These are phyloP conservation scores for Caenorhabditis angaria DNA, from an alignment of 2,888 invertebrate genomes.

Conservation along the genomic window DNA sequence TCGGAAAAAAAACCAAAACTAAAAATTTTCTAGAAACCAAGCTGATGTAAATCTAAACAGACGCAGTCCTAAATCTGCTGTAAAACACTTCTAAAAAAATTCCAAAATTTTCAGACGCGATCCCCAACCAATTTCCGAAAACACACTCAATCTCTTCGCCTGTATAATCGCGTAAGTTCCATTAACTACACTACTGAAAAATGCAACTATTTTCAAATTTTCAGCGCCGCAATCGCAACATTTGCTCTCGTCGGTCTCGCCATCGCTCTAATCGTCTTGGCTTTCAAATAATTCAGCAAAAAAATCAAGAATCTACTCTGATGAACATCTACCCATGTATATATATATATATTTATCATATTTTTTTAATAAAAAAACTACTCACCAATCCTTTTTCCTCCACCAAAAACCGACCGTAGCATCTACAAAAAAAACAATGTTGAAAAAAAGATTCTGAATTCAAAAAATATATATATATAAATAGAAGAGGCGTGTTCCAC, in stretches of 20 bases:
- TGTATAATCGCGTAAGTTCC: constrained; percentile 37
- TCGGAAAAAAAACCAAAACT: too few relatives aligned
- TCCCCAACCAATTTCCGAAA: constrained; percentile 27
- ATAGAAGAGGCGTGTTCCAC: not conserved
- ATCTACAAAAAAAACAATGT: not conserved
- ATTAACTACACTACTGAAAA: too few relatives aligned
- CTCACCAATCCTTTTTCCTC: constrained; percentile 26
- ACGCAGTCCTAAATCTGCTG: too few relatives aligned
- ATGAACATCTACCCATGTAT: not conserved
- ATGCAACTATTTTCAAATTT: constrained; percentile 9
- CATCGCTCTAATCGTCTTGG: constrained; percentile 41
- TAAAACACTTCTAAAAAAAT: too few relatives aligned
- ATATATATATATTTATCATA: not conserved
- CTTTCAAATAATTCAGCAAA: constrained; percentile 22
- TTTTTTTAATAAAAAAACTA: constrained; percentile 6
- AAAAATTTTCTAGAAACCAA: too few relatives aligned
- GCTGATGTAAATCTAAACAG: too few relatives aligned
- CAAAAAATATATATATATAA: not conserved
- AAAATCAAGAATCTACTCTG: not conserved
- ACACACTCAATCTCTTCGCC: constrained; percentile 35
- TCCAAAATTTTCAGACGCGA: constrained; percentile 23
- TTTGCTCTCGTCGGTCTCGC: constrained; percentile 39
- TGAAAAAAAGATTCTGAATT: not conserved
- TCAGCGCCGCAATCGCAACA: constrained; percentile 32
- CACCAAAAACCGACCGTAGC: constrained; percentile 27